Base-by-base conservation (phyloP, 2,888 invertebrate species). In the Nephrotoma flavescens region DNA sequence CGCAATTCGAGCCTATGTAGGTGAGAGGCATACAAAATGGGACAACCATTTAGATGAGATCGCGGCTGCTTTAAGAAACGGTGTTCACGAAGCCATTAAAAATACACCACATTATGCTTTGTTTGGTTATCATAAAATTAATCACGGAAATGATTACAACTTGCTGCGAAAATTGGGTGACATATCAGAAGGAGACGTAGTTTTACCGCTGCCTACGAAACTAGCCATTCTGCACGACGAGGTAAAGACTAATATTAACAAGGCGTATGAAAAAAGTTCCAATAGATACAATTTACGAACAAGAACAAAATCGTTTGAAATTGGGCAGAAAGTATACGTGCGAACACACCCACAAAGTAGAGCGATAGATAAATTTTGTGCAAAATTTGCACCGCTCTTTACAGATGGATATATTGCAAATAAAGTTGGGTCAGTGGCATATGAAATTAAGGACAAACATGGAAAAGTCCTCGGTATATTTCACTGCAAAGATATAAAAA, bases 61-160 rank as follows among this genome's bases (percentile, higher is more conserved):
- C 6, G 89, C 88, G 0, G 89, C 88, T 86, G 90, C 90, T 0
- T 86, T 90, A 1, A 84, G 89, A 19, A 89, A 89, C 4, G 87
- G 89, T 1, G 86, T 88, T 0, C 89, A 89, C 86, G 89, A 89
- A 57, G 87, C 88, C 0, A 89, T 89, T 4, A 88, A 88, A 4
- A 87, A 88, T 71, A 88, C 88, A 12, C 89, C 90, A 5, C 88
- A 88, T 42, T 89, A 87, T 86, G 6, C 88, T 6, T 87, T 88
- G 83, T 89, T 89, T 87, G 89, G 89, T 2, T 83, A 88, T 15
- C 88, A 88, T 83, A 88, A 88, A 83, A 87, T 88, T 12, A 57
- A 86, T 7, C 88, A 87, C 83, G 87, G 87, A 5, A 42, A n/a
- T 0, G 31, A 88, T 2, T 87, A 87, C 86, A 42, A 86, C 7